These are phyloP conservation scores for Spheniscus humboldti DNA, from an alignment of 2,797 vertebrate species.

Conservation along the genomic window DNA sequence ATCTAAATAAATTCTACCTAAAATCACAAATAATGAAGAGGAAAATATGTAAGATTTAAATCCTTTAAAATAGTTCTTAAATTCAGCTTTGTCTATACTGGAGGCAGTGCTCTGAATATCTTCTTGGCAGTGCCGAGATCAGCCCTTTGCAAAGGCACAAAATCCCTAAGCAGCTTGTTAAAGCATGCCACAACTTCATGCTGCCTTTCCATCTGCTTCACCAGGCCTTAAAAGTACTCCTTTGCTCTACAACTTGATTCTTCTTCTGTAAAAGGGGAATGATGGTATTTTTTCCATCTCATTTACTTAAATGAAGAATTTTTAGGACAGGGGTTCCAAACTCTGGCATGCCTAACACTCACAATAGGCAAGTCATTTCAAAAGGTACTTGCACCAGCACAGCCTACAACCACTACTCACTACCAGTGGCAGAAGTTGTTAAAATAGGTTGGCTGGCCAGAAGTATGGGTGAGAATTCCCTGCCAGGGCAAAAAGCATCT, in stretches of 20 bases:
- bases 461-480: neutral
- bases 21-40: neutral
- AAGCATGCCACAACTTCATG: neutral
- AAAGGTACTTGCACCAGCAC: neutral
- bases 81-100: neutral
- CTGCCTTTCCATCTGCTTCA: neutral
- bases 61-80: neutral
- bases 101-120: neutral
- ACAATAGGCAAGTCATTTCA: neutral
- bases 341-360: neutral
- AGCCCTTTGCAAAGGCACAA: neutral
- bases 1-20: neutral
- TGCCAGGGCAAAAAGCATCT: neutral
- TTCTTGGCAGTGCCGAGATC: neutral
- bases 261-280: neutral
- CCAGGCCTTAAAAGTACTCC: neutral
- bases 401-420: neutral
- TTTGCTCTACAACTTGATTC: neutral
- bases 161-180: neutral
- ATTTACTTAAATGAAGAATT: neutral
- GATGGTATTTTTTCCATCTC: neutral
- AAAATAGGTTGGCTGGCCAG: neutral
- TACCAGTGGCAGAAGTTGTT: neutral
- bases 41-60: neutral
- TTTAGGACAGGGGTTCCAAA: neutral